Evolutionary conservation across 2,797 vertebrate species (phyloP).

Genomic region (Esox lucius): DNA sequence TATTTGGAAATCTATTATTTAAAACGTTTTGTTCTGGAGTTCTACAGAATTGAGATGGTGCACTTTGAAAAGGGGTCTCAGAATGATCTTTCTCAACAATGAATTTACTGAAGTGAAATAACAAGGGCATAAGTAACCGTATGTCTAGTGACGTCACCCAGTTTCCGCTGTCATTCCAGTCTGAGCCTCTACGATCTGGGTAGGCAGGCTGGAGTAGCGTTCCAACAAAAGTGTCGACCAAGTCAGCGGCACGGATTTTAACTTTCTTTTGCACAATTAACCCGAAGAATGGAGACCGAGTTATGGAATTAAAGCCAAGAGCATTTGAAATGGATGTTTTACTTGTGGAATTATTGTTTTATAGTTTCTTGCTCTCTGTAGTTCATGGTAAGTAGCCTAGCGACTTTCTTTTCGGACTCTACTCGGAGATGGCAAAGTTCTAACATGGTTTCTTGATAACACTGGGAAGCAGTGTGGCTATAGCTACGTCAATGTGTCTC

Average conservation of each 20-base stretch:
- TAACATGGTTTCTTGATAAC: constrained; percentile 26
- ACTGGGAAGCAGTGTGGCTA: constrained; percentile 2
- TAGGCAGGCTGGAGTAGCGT: constrained; percentile 56
- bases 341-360: constrained; percentile 61
- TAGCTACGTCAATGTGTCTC: background rate
- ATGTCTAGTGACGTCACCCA: constrained; percentile 64
- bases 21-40: too few relatives aligned
- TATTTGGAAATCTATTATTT: too few relatives aligned
- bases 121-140: constrained; percentile 13
- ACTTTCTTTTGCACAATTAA: constrained; percentile 44
- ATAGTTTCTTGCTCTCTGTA: constrained; percentile 61
- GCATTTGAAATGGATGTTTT: constrained; percentile 69
- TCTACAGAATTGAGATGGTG: too few relatives aligned
- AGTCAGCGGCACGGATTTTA: constrained; percentile 31
- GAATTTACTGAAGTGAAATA: background rate
- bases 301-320: constrained; percentile 56
- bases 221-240: constrained; percentile 44
- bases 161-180: constrained; percentile 62
- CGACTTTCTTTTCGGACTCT: constrained; percentile 44
- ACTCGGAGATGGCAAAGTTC: constrained; percentile 38
- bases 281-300: constrained; percentile 61
- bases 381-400: constrained; percentile 65
- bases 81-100: background rate
- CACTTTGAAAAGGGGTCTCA: too few relatives aligned
- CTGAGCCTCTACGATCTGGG: constrained; percentile 46